Evolutionary conservation across 2,888 invertebrate genomes (phyloP), one percentile per base, ranked within the genome.

Genomic region (Epiblema foenella): DNA sequence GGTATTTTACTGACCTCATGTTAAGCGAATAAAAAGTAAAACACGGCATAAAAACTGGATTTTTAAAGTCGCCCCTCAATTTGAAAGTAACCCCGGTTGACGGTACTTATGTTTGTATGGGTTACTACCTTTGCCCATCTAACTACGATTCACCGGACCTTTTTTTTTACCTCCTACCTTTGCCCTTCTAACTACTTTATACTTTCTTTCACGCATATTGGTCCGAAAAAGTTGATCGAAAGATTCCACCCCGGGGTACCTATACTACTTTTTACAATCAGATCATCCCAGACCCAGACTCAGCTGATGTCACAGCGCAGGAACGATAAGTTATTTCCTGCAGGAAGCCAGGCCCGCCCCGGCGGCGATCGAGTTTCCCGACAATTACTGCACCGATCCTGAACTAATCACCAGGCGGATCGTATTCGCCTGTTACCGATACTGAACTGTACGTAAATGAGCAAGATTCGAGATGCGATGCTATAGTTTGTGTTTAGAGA

Each of bases 321-420:
- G 58, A 60, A 60, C n/a, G 7, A 46, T 4, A n/a, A 59, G 20
- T 46, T n/a, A 60, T 60, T 60, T 60, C 60, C 60, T 60, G 24
- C 20, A 46, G 42, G 24, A n/a, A 60, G 46, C n/a, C 4, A 10
- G n/a, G 46, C 39, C 57, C 17, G 51, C 33, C 10, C 33, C 63
- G 51, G 51, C 33, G 18, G 51, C 51, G 63, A 52, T 64, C 52
- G 52, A 54, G 37, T 64, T 64, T 39, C 64, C 51, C 56, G 20
- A 37, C 52, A 39, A 64, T 54, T 52, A 54, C 39, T 39, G 17
- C 64, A 52, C 37, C 52, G 63, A 63, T 63, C 63, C 49, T 9
- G 20, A 63, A 18, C 46, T 52, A 63, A 51, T 37, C 29, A 51
- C 49, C 17, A 15, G 10, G 7, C 12, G 58, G 12, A 17, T 39